phyloP scores from a whole-genome alignment of 2,888 invertebrate genomes.

The Diadromus collaris region DNA sequence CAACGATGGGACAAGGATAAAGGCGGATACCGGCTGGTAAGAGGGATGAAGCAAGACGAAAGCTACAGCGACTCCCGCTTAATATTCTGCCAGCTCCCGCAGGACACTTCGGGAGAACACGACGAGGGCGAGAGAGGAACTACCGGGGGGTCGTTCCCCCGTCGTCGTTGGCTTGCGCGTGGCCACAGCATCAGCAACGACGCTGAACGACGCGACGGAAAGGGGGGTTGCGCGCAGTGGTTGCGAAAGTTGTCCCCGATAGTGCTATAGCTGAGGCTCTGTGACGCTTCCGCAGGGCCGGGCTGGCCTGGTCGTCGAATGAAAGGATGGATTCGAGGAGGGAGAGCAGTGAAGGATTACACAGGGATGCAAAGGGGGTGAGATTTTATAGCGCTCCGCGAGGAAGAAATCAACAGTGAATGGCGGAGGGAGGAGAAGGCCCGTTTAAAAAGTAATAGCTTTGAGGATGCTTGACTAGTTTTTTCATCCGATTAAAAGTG shows the following conservation, averaged over 20 bases:
- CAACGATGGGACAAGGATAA: constrained; percentile 27
- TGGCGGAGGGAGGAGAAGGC: background rate
- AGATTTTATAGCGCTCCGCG: constrained; percentile 24
- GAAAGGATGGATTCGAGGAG: constrained; percentile 41
- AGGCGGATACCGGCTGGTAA: constrained; percentile 18
- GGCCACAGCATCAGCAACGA: constrained; percentile 52
- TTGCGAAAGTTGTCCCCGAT: constrained; percentile 43
- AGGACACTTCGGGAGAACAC: constrained; percentile 58
- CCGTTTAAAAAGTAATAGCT: constrained; percentile 28
- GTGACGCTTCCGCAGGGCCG: constrained; percentile 35
- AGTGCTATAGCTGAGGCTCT: background rate
- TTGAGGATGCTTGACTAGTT: constrained; percentile 29
- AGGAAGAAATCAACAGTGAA: constrained; percentile 36
- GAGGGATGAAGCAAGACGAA: constrained; percentile 44
- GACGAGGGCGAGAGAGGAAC: constrained; percentile 48
- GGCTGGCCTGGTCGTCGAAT: constrained; percentile 40
- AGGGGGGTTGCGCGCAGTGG: constrained; percentile 33
- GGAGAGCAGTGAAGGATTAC: constrained; percentile 47
- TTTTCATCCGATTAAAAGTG: constrained; percentile 28
- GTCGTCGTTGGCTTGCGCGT: constrained; percentile 48
- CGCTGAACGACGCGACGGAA: constrained; percentile 30
- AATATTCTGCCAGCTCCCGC: constrained; percentile 60
- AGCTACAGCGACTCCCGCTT: constrained; percentile 51
- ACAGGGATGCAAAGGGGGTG: constrained; percentile 23
- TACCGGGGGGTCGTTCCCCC: constrained; percentile 35